phyloP scores from a whole-genome alignment of 2,888 invertebrate species.

The Agriopis leucophaearia region DNA sequence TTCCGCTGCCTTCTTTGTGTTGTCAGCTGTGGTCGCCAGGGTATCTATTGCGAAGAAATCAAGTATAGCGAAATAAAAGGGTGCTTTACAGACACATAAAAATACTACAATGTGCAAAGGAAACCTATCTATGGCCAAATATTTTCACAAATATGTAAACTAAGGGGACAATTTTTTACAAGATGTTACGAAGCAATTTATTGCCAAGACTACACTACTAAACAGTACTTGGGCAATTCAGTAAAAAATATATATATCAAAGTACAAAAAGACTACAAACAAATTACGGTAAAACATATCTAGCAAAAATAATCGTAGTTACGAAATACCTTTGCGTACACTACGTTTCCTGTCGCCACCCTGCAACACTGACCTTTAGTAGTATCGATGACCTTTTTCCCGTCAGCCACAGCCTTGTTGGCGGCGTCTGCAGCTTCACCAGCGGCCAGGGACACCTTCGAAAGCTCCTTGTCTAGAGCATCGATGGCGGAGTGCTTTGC shows the following conservation, averaged over 20 bases:
- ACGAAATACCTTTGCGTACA: conserved; percentile 11
- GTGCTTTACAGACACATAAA: conserved; percentile 18
- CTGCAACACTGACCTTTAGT: conserved; percentile 71
- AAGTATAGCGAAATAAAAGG: conserved; percentile 35
- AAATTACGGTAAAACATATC: background rate
- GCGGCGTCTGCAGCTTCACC: conserved; percentile 81
- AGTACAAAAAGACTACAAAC: background rate
- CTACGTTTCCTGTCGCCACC: background rate
- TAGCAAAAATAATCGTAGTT: background rate
- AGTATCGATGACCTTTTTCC: conserved; percentile 80
- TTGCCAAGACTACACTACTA: background rate
- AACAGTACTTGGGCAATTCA: background rate
- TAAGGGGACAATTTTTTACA: background rate
- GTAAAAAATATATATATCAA: background rate
- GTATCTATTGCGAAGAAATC: conserved; percentile 64
- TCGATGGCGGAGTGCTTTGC: conserved; percentile 83
- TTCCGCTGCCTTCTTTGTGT: conserved; percentile 80
- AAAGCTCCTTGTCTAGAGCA: conserved; percentile 82
- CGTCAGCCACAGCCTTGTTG: conserved; percentile 77
- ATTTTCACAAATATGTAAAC: background rate
- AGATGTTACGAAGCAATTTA: background rate
- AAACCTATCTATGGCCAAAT: background rate
- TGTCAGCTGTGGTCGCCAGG: conserved; percentile 73
- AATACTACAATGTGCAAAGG: background rate
- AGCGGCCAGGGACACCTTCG: conserved; percentile 80